Evolutionary conservation across 2,888 invertebrate species (phyloP).

Genomic region (Chrysopilus asiliformis): DNA sequence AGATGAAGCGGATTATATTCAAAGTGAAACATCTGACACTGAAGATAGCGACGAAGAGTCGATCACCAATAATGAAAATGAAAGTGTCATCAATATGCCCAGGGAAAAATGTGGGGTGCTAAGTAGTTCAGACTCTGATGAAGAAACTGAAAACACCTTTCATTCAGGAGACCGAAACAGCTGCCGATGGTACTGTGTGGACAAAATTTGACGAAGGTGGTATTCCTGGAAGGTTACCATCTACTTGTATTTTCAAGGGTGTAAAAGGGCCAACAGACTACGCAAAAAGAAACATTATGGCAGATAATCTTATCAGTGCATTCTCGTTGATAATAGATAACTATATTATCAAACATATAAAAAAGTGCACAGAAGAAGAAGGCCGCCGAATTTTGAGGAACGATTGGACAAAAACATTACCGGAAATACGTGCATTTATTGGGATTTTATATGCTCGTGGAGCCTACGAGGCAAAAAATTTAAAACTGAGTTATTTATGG

Average conservation of each 20-base stretch:
- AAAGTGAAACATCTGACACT: no score
- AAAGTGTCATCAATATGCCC: not conserved
- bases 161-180: conserved; percentile 4
- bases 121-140: not conserved
- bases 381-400: conserved; percentile 8
- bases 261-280: conserved; percentile 16
- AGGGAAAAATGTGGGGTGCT: not conserved
- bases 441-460: conserved; percentile 6
- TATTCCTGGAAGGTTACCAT: conserved; percentile 13
- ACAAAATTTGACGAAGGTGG: conserved; percentile 11
- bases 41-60: not conserved
- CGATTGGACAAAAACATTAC: not conserved
- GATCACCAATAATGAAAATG: conserved; percentile 1
- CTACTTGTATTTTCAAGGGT: conserved; percentile 15
- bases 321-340: conserved; percentile 17
- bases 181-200: conserved; percentile 11
- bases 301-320: conserved; percentile 16
- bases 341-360: no score
- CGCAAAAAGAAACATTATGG: conserved; percentile 18
- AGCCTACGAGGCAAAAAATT: conserved; percentile 6
- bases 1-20: conserved; percentile 4
- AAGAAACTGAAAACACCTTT: conserved; percentile 1
- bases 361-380: conserved; percentile 8
- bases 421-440: conserved; percentile 6
- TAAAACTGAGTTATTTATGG: conserved; percentile 3